Conservation (phyloP, 2,113 vertebrate species). For the Empidonax traillii region DNA sequence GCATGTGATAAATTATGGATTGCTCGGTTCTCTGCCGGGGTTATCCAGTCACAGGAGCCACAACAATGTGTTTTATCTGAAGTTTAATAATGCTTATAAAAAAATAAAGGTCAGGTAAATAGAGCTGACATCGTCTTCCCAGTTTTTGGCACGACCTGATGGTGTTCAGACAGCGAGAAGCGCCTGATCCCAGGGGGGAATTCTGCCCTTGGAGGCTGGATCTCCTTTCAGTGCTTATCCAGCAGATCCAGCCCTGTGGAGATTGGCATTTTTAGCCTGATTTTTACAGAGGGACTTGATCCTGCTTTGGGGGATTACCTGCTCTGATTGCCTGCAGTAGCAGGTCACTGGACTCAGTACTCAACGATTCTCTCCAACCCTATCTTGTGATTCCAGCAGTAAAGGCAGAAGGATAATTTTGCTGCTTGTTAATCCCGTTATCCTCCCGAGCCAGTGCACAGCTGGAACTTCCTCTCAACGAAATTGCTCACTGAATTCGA, state of each 20-base stretch:
- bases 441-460: background rate
- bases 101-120: background rate
- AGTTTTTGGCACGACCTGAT: background rate
- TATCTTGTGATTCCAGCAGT: accelerated
- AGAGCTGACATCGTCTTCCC: background rate
- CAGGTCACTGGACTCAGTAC: background rate
- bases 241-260: background rate
- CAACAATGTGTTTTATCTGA: background rate
- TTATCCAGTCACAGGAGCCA: background rate
- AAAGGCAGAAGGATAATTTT: background rate
- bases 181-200: accelerated
- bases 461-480: background rate
- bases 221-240: background rate
- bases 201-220: background rate
- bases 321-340: background rate
- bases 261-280: background rate
- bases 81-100: background rate
- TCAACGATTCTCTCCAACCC: background rate
- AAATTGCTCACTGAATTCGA: background rate
- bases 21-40: background rate
- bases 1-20: background rate
- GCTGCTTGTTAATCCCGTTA: background rate
- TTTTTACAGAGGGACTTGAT: background rate
- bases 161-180: background rate
- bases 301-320: background rate